Evolutionary conservation across 2,113 vertebrate genomes (phyloP).

Genomic region (Campylorhamphus procurvoides): DNA sequence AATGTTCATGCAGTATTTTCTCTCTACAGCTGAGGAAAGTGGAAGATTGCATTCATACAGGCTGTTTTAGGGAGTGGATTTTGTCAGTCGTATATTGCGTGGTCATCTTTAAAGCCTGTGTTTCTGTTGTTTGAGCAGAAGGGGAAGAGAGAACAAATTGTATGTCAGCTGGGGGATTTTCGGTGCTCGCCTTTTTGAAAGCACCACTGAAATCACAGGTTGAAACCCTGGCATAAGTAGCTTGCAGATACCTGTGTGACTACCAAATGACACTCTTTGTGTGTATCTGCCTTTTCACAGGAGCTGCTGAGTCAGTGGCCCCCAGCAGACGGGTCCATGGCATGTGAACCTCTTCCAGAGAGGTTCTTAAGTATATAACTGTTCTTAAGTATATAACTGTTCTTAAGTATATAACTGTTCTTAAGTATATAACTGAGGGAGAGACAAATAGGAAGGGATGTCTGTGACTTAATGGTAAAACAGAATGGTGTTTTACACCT

Average conservation of each 20-base stretch:
- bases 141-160: background rate
- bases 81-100: fast-evolving
- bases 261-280: background rate
- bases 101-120: background rate
- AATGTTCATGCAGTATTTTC: background rate
- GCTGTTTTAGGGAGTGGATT: background rate
- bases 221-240: background rate
- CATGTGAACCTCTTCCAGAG: background rate
- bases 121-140: background rate
- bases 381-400: background rate
- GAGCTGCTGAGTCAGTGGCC: background rate
- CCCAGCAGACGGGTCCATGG: background rate
- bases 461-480: background rate
- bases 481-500: background rate
- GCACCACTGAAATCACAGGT: background rate
- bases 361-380: background rate
- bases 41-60: background rate
- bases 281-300: background rate
- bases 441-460: background rate
- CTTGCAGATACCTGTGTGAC: background rate
- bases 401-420: background rate
- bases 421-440: background rate
- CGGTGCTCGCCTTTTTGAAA: background rate
- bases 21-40: background rate
- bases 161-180: background rate